Evolutionary conservation across 2,797 vertebrate genomes (phyloP).

Genomic region (Chanos chanos): DNA sequence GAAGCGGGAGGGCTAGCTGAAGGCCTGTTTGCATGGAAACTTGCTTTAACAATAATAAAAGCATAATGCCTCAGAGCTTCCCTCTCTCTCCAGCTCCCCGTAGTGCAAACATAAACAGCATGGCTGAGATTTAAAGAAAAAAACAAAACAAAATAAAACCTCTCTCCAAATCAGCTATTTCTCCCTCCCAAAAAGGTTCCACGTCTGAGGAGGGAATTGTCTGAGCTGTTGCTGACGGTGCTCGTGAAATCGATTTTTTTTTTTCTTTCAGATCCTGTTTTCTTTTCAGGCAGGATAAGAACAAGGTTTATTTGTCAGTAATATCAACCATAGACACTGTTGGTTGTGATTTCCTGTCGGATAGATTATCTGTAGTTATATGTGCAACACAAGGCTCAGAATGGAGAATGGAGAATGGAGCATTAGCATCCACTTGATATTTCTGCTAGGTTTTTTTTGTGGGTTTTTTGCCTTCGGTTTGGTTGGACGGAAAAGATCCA

Average conservation of each 20-base stretch:
- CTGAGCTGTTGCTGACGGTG: background rate
- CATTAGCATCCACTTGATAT: no score
- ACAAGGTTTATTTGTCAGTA: background rate
- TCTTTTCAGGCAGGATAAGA: background rate
- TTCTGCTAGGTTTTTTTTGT: no score
- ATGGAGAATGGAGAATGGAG: no score
- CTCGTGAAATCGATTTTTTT: no score
- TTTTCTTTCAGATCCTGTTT: background rate
- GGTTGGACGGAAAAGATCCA: no score
- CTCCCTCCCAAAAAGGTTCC: slow-evolving; percentile 34
- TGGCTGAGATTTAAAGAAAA: no score
- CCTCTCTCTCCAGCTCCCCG: background rate
- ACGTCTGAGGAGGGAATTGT: background rate
- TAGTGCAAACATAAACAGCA: background rate
- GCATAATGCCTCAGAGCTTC: background rate
- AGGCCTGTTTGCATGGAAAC: slow-evolving; percentile 11
- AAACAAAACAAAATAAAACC: no score
- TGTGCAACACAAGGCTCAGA: no score
- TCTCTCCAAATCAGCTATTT: slow-evolving; percentile 1
- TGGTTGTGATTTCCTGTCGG: no score
- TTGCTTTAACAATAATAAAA: slow-evolving; percentile 17
- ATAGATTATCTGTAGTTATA: no score
- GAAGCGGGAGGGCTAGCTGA: slow-evolving; percentile 5
- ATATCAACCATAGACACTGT: background rate
- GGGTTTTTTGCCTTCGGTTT: no score